These are phyloP conservation scores for Trididemnum miniatum DNA, from an alignment of 23 tunicate genomes.

Conservation along the genomic window DNA sequence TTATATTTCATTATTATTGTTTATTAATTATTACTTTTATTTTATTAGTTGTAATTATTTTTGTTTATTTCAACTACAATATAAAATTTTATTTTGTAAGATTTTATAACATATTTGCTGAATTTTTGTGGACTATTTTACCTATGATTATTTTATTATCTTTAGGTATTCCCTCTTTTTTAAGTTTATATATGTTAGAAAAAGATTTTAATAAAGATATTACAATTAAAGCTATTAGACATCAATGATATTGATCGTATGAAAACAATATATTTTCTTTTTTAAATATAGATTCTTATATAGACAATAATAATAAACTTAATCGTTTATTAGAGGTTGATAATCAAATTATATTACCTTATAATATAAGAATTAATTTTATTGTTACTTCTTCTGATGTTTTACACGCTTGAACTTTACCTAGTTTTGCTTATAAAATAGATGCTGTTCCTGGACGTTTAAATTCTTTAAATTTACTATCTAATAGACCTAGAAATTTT, in stretches of 20 bases:
- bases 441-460: constrained; percentile 20
- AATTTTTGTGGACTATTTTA: not conserved
- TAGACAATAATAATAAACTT: not conserved
- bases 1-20: not conserved
- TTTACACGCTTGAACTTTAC: not conserved
- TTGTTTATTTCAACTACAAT: not conserved
- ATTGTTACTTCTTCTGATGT: not conserved
- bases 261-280: not conserved
- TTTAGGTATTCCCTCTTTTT: not conserved
- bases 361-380: not conserved
- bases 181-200: not conserved
- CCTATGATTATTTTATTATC: not conserved
- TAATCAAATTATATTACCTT: constrained; percentile 1
- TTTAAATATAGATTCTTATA: not conserved
- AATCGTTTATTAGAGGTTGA: constrained; percentile 11
- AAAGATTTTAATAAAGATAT: not conserved
- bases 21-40: not conserved
- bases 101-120: not conserved
- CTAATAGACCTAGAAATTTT: not conserved
- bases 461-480: not conserved
- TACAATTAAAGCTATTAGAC: not conserved
- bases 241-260: not conserved
- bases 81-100: not conserved
- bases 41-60: not conserved
- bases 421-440: not conserved